These are phyloP conservation scores for Acridotheres tristis DNA, from an alignment of 2,797 vertebrate species.

Conservation along the genomic window DNA sequence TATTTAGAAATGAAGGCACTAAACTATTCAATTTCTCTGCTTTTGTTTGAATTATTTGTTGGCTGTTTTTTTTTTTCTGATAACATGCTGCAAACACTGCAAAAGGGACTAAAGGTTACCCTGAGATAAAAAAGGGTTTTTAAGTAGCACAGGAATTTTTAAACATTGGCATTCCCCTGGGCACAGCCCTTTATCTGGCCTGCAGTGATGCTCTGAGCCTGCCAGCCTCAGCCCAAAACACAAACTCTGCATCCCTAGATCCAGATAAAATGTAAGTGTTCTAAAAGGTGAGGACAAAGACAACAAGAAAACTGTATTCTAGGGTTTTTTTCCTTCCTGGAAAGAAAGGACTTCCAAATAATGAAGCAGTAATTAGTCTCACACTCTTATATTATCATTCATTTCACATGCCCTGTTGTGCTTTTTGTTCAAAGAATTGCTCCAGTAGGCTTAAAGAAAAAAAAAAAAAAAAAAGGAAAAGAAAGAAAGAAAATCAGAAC, in stretches of 20 bases:
- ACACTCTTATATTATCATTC: neutral
- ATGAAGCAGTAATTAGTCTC: neutral
- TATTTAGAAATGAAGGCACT: neutral
- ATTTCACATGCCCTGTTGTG: neutral
- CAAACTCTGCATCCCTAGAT: neutral
- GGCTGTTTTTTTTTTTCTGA: rapidly evolving
- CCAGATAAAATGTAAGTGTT: neutral
- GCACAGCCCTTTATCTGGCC: neutral
- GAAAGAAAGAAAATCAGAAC: neutral
- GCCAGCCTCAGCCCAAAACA: neutral
- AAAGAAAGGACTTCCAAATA: neutral
- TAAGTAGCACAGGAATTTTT: neutral
- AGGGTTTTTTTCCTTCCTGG: rapidly evolving
- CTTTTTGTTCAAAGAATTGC: neutral
- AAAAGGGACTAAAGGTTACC: neutral
- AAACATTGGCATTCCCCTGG: neutral
- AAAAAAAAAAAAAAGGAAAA: neutral
- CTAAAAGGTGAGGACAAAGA: neutral
- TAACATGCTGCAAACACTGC: neutral
- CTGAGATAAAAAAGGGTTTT: neutral
- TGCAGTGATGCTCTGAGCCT: neutral
- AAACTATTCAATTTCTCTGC: neutral
- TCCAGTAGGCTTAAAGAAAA: neutral
- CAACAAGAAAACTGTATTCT: neutral
- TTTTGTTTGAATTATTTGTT: neutral